Conservation (phyloP, 2,797 vertebrate genomes). For the Aselliscus stoliczkanus region DNA sequence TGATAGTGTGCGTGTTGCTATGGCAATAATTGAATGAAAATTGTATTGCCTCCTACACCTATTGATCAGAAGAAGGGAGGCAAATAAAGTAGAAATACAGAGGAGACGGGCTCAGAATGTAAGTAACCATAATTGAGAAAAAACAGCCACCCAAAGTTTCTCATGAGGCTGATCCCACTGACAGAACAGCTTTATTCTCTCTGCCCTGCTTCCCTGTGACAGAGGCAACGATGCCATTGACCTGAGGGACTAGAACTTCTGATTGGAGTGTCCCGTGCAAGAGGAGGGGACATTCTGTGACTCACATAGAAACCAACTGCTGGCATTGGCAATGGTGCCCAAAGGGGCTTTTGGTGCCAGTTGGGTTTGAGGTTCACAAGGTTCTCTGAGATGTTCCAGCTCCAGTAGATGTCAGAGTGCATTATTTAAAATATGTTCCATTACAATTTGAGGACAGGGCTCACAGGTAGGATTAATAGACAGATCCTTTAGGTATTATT, state of each 20-base stretch:
- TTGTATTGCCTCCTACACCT: not conserved
- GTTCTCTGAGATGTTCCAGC: not conserved
- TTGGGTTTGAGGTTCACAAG: not conserved
- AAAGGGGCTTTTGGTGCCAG: not conserved
- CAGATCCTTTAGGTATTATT: not conserved
- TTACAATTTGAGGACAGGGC: not conserved
- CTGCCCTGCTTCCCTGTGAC: not conserved
- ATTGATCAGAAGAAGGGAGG: not conserved
- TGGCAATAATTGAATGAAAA: constrained; percentile 1
- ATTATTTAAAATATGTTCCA: not conserved
- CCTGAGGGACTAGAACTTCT: not conserved
- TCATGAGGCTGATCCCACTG: not conserved
- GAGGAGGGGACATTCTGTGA: not conserved
- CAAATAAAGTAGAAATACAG: not conserved
- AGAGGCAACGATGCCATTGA: not conserved
- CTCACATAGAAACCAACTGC: not conserved
- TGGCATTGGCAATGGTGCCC: not conserved
- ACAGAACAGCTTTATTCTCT: not conserved
- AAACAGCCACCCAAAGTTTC: not conserved
- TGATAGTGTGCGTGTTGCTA: not conserved
- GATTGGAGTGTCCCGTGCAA: not conserved
- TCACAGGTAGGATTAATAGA: not conserved
- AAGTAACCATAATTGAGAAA: not conserved
- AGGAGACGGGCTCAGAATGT: not conserved
- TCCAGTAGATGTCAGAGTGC: not conserved